Evolutionary conservation across 2,113 vertebrate genomes (phyloP).

Genomic region (Ptyas mucosa): DNA sequence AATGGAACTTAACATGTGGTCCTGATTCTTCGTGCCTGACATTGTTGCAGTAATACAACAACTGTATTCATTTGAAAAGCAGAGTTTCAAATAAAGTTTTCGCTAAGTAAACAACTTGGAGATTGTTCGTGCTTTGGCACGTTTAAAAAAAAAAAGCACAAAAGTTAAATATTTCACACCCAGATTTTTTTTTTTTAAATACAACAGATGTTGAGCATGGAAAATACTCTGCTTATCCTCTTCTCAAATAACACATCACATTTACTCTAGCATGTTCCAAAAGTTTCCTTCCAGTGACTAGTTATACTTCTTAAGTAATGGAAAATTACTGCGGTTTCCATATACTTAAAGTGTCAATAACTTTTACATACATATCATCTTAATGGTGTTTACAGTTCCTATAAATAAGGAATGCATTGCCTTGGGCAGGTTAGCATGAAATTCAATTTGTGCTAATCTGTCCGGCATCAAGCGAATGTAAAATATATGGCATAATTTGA

Average conservation of each 20-base stretch:
- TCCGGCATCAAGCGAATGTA: slow-evolving; percentile 8
- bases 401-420: slow-evolving; percentile 35
- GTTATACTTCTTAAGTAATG: neutral
- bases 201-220: neutral
- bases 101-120: neutral
- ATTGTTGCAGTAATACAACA: neutral
- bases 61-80: neutral
- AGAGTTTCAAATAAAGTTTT: neutral
- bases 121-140: neutral
- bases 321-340: slow-evolving; percentile 25
- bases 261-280: neutral
- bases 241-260: neutral
- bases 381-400: slow-evolving; percentile 51
- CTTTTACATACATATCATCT: slow-evolving; percentile 26
- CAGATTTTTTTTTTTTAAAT: neutral
- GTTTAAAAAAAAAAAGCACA: neutral
- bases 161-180: neutral
- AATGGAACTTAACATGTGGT: too few species aligned
- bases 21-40: too few species aligned
- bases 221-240: neutral
- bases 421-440: slow-evolving; percentile 49
- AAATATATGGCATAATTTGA: slow-evolving; percentile 22
- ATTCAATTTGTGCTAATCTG: slow-evolving; percentile 53
- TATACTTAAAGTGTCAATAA: slow-evolving; percentile 13
- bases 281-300: neutral